Conservation (phyloP, 2,888 invertebrate species). For the Lucinisca nassula region DNA sequence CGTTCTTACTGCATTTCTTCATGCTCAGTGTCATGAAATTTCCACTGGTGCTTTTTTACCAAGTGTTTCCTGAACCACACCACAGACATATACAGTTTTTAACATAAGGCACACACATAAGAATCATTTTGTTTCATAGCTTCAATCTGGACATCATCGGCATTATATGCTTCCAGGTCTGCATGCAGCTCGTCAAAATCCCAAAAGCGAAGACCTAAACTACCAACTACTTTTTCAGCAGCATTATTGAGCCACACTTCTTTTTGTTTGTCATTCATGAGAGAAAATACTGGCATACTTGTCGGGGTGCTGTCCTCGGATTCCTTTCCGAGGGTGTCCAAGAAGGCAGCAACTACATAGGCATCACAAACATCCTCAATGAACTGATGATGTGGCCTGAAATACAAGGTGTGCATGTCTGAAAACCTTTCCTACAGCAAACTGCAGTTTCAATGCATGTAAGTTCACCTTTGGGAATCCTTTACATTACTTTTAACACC, state of each 20-base stretch:
- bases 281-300: not conserved
- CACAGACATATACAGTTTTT: not conserved
- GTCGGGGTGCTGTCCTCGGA: not conserved
- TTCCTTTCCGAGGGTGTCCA: not conserved
- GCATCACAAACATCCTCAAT: conserved; percentile 38
- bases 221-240: not conserved
- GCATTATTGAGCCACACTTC: not conserved
- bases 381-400: conserved; percentile 45
- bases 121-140: not conserved
- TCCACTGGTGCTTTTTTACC: not conserved
- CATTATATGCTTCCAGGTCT: not conserved
- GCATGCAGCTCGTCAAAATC: not conserved
- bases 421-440: no score
- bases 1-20: not conserved
- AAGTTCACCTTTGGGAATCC: no score
- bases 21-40: not conserved
- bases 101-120: not conserved
- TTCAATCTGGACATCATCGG: not conserved
- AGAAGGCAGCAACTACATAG: conserved; percentile 23
- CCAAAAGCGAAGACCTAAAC: not conserved
- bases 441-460: no score
- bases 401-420: not conserved
- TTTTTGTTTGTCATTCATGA: not conserved
- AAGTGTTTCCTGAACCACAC: not conserved
- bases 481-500: no score